Percentiles rank a stretch among this genome's conserved stretches.
Evolutionary conservation across 2,113 vertebrate species (phyloP).

Genomic region (Himantopus leucocephalus): DNA sequence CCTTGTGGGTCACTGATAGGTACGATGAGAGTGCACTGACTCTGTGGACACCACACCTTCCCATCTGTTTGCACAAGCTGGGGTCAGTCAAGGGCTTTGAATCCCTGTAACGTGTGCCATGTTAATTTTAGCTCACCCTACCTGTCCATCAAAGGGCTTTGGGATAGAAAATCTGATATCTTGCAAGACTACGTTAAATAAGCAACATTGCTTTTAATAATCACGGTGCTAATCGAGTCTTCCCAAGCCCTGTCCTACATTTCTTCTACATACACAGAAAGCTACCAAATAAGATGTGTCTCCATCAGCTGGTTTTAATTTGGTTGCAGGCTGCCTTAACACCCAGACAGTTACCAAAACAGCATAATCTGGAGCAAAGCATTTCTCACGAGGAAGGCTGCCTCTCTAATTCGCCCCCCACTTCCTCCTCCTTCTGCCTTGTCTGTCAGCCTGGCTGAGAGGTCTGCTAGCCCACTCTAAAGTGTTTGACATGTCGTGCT

Average conservation of each 20-base stretch:
- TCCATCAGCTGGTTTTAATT: background rate
- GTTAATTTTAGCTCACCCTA: background rate
- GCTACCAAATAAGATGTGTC: fast-evolving
- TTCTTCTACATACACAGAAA: background rate
- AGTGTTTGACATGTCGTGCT: background rate
- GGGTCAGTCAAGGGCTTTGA: background rate
- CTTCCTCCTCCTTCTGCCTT: background rate
- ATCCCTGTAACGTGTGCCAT: background rate
- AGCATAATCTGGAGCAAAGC: background rate
- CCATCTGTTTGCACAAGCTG: background rate
- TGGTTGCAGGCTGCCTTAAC: background rate
- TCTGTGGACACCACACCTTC: background rate
- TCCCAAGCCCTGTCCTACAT: background rate
- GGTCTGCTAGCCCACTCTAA: fast-evolving
- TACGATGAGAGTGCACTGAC: fast-evolving
- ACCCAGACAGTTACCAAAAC: background rate
- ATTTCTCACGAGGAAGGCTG: background rate
- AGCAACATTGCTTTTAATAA: background rate
- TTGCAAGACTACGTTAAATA: background rate
- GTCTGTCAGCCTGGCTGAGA: fast-evolving
- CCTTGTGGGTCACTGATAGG: background rate
- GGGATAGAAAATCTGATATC: background rate
- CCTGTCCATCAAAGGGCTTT: background rate
- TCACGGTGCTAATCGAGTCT: fast-evolving
- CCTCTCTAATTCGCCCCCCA: background rate